Conservation (phyloP, 2,113 vertebrate genomes). For the Aspiorhynchus laticeps region DNA sequence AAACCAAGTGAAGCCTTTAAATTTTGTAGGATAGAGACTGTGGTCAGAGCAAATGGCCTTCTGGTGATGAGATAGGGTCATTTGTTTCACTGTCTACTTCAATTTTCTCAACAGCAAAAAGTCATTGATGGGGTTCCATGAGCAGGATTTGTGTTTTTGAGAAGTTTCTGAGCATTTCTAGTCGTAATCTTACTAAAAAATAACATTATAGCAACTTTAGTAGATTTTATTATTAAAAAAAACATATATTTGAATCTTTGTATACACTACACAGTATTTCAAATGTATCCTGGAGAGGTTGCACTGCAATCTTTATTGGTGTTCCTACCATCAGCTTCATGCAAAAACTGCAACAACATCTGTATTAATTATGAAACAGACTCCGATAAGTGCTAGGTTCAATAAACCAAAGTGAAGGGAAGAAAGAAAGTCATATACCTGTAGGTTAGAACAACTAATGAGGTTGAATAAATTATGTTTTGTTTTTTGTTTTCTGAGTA, state of each 20-base stretch:
- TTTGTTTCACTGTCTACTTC: constrained; percentile 13
- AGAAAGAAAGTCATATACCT: neutral
- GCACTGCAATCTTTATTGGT: neutral
- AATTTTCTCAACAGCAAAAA: constrained; percentile 15
- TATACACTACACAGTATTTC: neutral
- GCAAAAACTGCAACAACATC: neutral
- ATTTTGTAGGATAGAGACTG: constrained; percentile 31
- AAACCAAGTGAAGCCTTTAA: constrained; percentile 11
- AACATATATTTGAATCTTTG: neutral
- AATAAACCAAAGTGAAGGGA: neutral
- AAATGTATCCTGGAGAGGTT: neutral
- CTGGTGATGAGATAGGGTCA: constrained; percentile 22
- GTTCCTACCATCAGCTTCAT: neutral
- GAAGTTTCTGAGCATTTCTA: constrained; percentile 4
- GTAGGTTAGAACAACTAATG: neutral
- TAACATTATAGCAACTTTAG: neutral
- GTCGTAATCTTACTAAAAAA: neutral
- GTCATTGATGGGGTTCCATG: neutral
- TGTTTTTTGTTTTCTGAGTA: neutral
- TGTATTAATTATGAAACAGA: neutral
- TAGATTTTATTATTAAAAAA: neutral
- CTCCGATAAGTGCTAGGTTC: constrained; percentile 6
- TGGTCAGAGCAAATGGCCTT: constrained; percentile 24
- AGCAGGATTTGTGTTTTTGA: neutral
- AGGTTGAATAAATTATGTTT: neutral